Evolutionary conservation across 2,113 vertebrate genomes (phyloP), one percentile per base, ranked within the genome.

Genomic region (Zapus hudsonius): DNA sequence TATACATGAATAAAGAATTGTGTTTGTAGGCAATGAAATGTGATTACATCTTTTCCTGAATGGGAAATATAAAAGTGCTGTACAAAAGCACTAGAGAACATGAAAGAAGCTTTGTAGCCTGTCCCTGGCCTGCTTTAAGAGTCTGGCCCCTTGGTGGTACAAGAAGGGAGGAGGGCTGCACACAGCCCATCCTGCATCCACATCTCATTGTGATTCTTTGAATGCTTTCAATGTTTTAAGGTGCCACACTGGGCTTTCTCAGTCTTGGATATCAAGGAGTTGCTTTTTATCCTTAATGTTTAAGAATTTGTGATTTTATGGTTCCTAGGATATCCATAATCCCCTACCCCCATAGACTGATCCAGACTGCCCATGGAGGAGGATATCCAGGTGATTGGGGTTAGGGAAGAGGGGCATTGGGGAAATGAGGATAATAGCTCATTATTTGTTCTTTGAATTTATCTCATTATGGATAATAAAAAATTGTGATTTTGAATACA

Each of bases 301-400:
- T 86, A 93, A 84, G 25, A 19, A 93, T 89, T 86, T 92, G 72
- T 91, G 36, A 75, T 89, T 90, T 95, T 91, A n/a, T n/a, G n/a
- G n/a, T n/a, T n/a, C n/a, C n/a, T n/a, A n/a, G n/a, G n/a, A n/a
- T n/a, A n/a, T n/a, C n/a, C n/a, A n/a, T n/a, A n/a, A n/a, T n/a
- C n/a, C n/a, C n/a, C n/a, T n/a, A n/a, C n/a, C n/a, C n/a, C n/a
- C n/a, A n/a, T n/a, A n/a, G n/a, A n/a, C n/a, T n/a, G n/a, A n/a
- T n/a, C n/a, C n/a, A n/a, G n/a, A n/a, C n/a, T n/a, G n/a, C n/a
- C n/a, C n/a, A n/a, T n/a, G n/a, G n/a, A n/a, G n/a, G n/a, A n/a
- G n/a, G n/a, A n/a, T n/a, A n/a, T n/a, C n/a, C n/a, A n/a, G n/a
- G n/a, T n/a, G n/a, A n/a, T n/a, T n/a, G n/a, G n/a, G n/a, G n/a